Evolutionary conservation across 2,797 vertebrate genomes (phyloP).

Genomic region (Parauchenoglanis punctatus): DNA sequence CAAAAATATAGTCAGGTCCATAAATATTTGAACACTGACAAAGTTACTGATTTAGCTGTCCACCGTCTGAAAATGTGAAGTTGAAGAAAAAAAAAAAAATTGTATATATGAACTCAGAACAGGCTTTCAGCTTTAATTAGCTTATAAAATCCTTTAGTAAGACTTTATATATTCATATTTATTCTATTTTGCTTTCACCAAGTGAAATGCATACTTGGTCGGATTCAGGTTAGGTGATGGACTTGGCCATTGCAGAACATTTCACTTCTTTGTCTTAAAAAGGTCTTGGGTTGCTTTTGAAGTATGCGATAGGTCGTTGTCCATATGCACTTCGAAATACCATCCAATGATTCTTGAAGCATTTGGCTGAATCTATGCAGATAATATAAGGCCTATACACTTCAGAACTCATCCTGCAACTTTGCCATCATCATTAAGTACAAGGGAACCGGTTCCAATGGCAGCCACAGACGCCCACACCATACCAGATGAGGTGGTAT

Average conservation of each 20-base stretch:
- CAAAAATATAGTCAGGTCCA: background rate
- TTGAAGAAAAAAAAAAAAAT: background rate
- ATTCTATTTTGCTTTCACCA: background rate
- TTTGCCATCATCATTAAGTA: background rate
- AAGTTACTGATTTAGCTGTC: background rate
- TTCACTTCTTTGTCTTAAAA: background rate
- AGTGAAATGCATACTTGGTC: background rate
- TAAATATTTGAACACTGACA: background rate
- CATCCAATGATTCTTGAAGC: background rate
- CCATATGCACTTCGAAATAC: background rate
- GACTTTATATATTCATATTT: background rate
- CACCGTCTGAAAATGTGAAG: too few species aligned
- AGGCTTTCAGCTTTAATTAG: background rate
- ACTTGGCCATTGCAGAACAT: background rate
- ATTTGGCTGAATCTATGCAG: background rate
- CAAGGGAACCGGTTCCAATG: background rate
- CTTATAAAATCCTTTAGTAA: background rate
- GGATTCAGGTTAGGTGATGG: background rate
- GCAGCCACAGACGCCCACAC: background rate
- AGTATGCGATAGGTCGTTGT: background rate
- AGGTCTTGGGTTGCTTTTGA: background rate
- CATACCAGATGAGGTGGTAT: background rate
- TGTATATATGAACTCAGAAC: too few species aligned
- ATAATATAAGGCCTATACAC: background rate
- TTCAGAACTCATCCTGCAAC: background rate